Evolutionary conservation across 1,140 invertebrate species (phyloP), one percentile per base, ranked within the genome.

Genomic region (Ips nitidus): DNA sequence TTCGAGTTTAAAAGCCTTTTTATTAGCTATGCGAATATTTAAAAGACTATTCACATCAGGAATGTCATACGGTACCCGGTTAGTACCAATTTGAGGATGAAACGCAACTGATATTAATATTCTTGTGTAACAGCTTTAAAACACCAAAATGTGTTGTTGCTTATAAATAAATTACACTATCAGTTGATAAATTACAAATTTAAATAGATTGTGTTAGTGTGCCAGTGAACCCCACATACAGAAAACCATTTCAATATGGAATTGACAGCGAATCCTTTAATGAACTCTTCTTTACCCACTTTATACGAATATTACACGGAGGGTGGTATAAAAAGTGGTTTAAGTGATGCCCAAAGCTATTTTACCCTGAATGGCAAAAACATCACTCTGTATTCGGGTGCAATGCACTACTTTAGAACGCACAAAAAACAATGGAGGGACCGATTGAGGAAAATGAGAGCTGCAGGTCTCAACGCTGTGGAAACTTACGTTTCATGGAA

Each of bases 401-500:
- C 94, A 60, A 87, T 98, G 72, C 95, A 98, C 80, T 98, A 98
- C 79, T 96, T 94, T 78, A 85, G 96, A 5, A 85, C 94, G 1
- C 93, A 94, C 1, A 85, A 86, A 41, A 83, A 86, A 53, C 62
- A 62, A 7, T 73, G 72, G 72, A 67, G 72, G 40, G 69, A 73
- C 43, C 53, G 72, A 47, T 55, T 73, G n/a, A 70, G 65, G 37
- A 72, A 72, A 61, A 53, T 69, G 50, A 57, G 71, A 41, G 71
- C 71, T 91, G 71, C 71, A 59, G 97, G 96, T 8, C 84, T 98
- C 1, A 97, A 98, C 82, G 87, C 94, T 0, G 85, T 98, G 3
- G 90, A 94, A 73, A 94, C 93, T 90, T 97, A 97, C 78, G 89
- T 98, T 0, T 93, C 97, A 77, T 98, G 96, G 96, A 94, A 92